A percentile compares a stretch with the other conserved stretches of the same genome.
These are phyloP conservation scores for Tetragnatha versicolor DNA, from an alignment of 1,140 invertebrate genomes.

Conservation along the genomic window DNA sequence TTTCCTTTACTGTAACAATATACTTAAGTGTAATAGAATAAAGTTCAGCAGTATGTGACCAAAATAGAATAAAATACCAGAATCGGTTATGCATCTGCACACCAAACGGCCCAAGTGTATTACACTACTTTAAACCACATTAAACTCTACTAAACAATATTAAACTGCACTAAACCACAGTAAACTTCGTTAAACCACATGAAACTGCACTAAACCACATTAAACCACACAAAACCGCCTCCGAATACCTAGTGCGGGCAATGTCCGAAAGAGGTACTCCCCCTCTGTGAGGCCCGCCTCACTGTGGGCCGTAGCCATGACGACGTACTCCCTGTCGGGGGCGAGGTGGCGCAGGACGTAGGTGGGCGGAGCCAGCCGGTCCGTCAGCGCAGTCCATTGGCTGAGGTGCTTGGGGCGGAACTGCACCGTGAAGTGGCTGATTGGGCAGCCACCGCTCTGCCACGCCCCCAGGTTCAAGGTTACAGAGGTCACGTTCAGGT, in stretches of 20 bases:
- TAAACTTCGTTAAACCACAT: too few relatives aligned
- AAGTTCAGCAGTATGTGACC: too few relatives aligned
- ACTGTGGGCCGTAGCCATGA: slow-evolving; percentile 56
- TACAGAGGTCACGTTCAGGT: slow-evolving; percentile 64
- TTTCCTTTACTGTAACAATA: too few relatives aligned
- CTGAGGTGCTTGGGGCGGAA: slow-evolving; percentile 72
- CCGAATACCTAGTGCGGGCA: not conserved
- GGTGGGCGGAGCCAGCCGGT: slow-evolving; percentile 45
- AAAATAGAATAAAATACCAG: too few relatives aligned
- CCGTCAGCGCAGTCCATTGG: slow-evolving; percentile 85
- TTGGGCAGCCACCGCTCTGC: slow-evolving; percentile 72
- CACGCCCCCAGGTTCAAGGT: slow-evolving; percentile 67
- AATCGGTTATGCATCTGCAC: too few relatives aligned
- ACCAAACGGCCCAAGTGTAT: too few relatives aligned
- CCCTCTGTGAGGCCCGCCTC: slow-evolving; percentile 54
- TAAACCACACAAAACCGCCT: too few relatives aligned
- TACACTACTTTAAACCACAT: too few relatives aligned
- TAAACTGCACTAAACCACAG: too few relatives aligned
- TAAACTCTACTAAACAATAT: too few relatives aligned
- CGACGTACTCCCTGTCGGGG: slow-evolving; percentile 51
- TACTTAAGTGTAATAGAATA: too few relatives aligned
- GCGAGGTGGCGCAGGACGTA: slow-evolving; percentile 33
- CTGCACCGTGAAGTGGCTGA: slow-evolving; percentile 68
- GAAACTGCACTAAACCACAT: too few relatives aligned
- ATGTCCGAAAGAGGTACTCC: slow-evolving; percentile 51